Evolutionary conservation across 2,797 vertebrate genomes (phyloP).

Genomic region (Clarias pachynema): DNA sequence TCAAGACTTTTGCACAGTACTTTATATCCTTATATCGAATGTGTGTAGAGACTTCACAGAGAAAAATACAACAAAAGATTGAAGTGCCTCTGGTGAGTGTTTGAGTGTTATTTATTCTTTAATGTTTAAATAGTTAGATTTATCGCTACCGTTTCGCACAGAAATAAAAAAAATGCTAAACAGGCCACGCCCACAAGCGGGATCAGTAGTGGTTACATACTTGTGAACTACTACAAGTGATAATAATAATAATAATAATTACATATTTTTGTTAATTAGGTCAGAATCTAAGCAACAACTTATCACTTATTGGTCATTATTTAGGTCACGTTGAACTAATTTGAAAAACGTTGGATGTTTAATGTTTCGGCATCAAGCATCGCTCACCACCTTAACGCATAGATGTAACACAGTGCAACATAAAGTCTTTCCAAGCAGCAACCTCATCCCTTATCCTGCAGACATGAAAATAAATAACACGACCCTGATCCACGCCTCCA

Average conservation of each 20-base stretch:
- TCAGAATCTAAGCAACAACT: not conserved
- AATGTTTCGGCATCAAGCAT: slow-evolving; percentile 18
- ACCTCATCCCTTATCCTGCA: not conserved
- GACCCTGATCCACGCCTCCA: not conserved
- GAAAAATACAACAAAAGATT: not conserved
- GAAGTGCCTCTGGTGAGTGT: not conserved
- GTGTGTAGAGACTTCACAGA: not conserved
- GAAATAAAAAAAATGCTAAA: not conserved
- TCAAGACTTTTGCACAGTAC: too few species aligned
- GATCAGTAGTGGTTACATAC: not conserved
- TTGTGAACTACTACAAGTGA: not conserved
- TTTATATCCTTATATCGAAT: too few species aligned
- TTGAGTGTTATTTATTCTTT: not conserved
- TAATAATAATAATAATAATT: too few species aligned
- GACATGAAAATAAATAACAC: slow-evolving; percentile 22
- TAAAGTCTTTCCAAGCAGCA: slow-evolving; percentile 20
- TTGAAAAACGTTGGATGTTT: not conserved
- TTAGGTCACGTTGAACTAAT: not conserved
- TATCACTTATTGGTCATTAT: not conserved
- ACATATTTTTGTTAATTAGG: not conserved
- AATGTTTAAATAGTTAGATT: not conserved
- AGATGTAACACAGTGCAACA: slow-evolving; percentile 49
- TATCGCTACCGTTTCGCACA: not conserved
- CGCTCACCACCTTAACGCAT: not conserved
- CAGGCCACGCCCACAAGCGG: not conserved